Evolutionary conservation across 2,797 vertebrate genomes (phyloP).

Genomic region (Octomys mimax): DNA sequence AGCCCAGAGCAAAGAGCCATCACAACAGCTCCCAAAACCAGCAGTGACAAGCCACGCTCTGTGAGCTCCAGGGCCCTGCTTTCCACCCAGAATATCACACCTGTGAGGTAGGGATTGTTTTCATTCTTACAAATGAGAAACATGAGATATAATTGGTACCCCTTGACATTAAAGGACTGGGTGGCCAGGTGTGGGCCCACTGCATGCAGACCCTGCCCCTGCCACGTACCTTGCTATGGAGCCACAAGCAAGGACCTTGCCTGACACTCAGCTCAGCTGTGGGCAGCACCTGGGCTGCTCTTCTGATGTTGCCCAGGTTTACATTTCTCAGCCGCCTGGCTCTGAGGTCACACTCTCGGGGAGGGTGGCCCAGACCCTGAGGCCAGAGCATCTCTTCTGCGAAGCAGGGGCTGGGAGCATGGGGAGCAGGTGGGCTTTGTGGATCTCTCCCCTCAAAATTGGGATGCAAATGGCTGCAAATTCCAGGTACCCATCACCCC

Average conservation of each 20-base stretch:
- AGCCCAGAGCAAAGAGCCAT: no score
- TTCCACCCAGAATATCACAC: not conserved
- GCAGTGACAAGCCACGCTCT: not conserved
- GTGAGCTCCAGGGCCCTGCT: not conserved
- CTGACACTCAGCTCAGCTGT: not conserved
- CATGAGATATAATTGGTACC: not conserved
- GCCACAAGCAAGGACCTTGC: not conserved
- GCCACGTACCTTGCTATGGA: not conserved
- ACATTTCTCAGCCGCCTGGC: not conserved
- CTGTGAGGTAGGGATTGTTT: not conserved
- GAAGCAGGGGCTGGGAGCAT: not conserved
- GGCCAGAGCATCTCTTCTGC: not conserved
- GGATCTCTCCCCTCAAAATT: not conserved
- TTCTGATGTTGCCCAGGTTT: not conserved
- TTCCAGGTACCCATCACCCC: not conserved
- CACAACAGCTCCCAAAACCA: not conserved
- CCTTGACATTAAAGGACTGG: not conserved
- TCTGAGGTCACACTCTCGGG: not conserved
- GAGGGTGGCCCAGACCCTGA: not conserved
- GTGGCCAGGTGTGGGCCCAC: not conserved
- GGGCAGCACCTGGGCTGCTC: fast-evolving
- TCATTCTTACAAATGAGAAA: not conserved
- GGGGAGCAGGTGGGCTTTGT: no score
- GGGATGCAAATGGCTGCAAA: not conserved
- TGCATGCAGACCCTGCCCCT: not conserved